Conservation (phyloP, 2,888 invertebrate species). For the Prionchulus punctatus region DNA sequence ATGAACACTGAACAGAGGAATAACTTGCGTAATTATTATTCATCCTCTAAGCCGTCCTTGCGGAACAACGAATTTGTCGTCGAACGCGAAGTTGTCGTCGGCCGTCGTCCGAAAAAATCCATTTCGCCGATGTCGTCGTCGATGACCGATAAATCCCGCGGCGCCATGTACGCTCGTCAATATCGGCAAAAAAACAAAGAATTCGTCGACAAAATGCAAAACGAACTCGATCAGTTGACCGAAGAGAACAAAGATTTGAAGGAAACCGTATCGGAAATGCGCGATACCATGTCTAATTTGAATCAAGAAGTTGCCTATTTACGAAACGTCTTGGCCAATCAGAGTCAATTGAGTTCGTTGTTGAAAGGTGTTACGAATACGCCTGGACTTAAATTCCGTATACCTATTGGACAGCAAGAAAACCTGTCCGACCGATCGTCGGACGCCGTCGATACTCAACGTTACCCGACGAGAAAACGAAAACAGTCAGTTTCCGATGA, state of each 20-base stretch:
- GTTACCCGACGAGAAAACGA: too few relatives aligned
- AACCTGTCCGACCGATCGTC: neutral
- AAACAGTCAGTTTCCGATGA: neutral
- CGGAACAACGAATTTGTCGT: too few relatives aligned
- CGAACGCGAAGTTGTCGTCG: too few relatives aligned
- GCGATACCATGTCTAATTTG: neutral
- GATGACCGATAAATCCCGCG: too few relatives aligned
- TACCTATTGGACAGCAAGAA: neutral
- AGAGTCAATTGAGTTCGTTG: neutral
- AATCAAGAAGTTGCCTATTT: neutral
- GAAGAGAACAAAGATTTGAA: neutral
- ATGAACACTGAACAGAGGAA: too few relatives aligned
- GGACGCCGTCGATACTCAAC: too few relatives aligned
- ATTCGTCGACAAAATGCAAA: neutral
- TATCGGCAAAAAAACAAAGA: neutral
- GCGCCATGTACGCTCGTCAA: neutral
- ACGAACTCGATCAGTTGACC: neutral
- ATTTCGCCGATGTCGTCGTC: too few relatives aligned
- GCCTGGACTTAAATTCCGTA: neutral
- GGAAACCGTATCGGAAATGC: neutral
- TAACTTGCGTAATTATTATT: too few relatives aligned
- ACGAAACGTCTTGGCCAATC: neutral
- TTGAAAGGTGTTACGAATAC: neutral
- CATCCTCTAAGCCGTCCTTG: too few relatives aligned
- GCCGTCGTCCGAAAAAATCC: too few relatives aligned